phyloP scores from a whole-genome alignment of 35 echinoderm and acorn worm species.

The Apostichopus parvimensis region DNA sequence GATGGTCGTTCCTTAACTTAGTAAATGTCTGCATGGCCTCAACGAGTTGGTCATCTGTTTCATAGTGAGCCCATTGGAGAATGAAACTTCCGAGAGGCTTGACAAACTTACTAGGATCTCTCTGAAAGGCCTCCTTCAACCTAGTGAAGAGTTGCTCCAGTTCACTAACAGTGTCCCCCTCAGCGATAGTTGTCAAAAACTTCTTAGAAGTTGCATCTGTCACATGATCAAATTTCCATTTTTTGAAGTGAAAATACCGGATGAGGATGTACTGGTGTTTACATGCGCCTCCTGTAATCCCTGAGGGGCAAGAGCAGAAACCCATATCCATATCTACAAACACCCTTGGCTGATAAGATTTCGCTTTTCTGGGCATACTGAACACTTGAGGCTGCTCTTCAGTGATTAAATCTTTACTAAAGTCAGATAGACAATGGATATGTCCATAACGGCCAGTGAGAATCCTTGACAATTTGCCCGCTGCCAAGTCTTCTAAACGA shows the following conservation, averaged over 20 bases:
- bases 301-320: conserved; percentile 39
- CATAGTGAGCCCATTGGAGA: background rate
- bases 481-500: conserved; percentile 23
- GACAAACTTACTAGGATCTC: background rate
- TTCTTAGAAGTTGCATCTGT: background rate
- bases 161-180: conserved; percentile 15
- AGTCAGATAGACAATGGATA: background rate
- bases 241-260: conserved; percentile 29
- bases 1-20: background rate
- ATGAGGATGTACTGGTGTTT: conserved; percentile 52
- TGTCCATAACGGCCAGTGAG: background rate
- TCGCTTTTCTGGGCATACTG: background rate
- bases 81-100: background rate
- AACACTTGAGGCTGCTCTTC: background rate
- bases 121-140: background rate
- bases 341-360: background rate
- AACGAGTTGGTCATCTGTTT: background rate
- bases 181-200: background rate
- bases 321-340: conserved; percentile 41
- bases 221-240: conserved; percentile 15
- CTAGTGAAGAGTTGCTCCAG: conserved; percentile 9
- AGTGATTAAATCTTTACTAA: conserved; percentile 19
- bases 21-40: background rate
- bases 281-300: conserved; percentile 40
- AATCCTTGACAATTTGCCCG: background rate